phyloP scores from a whole-genome alignment of 2,113 vertebrate species.

The Vulpes lagopus region DNA sequence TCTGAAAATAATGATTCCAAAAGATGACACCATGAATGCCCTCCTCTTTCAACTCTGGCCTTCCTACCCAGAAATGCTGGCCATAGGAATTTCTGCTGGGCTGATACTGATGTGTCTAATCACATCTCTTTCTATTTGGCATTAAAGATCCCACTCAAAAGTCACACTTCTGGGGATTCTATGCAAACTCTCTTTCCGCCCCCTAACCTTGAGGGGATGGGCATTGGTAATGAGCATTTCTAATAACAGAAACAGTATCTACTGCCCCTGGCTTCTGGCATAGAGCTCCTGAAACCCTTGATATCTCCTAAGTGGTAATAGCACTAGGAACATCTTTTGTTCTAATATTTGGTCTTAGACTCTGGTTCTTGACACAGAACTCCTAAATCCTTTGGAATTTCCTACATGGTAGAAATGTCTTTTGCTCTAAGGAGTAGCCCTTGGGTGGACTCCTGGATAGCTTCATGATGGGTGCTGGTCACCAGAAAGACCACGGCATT shows the following conservation, averaged over 20 bases:
- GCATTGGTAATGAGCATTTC: not conserved
- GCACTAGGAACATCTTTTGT: not conserved
- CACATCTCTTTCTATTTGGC: not conserved
- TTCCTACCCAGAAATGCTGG: not conserved
- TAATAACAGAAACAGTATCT: not conserved
- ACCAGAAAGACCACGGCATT: not conserved
- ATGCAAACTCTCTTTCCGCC: not conserved
- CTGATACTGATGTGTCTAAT: fast-evolving
- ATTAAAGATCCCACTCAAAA: not conserved
- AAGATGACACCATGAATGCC: not conserved
- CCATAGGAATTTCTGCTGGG: not conserved
- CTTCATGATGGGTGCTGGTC: not conserved
- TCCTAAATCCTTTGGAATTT: not conserved
- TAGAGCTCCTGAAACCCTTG: not conserved
- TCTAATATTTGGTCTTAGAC: not conserved
- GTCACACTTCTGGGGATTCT: not conserved
- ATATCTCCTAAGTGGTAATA: not conserved
- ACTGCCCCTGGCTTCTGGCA: not conserved
- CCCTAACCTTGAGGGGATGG: not conserved
- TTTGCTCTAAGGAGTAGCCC: not conserved
- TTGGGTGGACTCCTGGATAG: not conserved
- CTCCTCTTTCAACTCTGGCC: not conserved
- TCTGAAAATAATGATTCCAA: not conserved
- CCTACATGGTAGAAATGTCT: not conserved
- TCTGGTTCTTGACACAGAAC: not conserved